Conservation (phyloP, 2,113 vertebrate species). For the Phalacrocorax pelagicus region DNA sequence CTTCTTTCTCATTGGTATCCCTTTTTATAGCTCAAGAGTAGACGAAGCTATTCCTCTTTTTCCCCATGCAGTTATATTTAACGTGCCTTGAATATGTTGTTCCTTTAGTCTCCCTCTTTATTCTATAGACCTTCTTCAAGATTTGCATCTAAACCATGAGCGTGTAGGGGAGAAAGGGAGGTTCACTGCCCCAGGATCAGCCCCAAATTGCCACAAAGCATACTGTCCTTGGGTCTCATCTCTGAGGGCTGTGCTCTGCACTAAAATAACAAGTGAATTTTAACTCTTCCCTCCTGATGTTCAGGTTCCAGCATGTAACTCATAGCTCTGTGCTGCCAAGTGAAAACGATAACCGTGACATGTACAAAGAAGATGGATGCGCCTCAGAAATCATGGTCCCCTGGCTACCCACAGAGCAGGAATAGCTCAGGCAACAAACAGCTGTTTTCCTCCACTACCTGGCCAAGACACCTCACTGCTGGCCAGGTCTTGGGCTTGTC, state of each 20-base stretch:
- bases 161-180: fast-evolving
- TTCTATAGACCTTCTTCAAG: background rate
- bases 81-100: background rate
- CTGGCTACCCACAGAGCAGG: background rate
- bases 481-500: background rate
- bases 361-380: background rate
- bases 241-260: background rate
- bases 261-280: background rate
- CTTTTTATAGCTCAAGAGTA: background rate
- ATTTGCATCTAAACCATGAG: background rate
- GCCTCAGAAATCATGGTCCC: background rate
- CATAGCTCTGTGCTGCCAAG: background rate
- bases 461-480: background rate
- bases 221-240: background rate
- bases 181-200: background rate
- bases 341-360: background rate
- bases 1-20: background rate
- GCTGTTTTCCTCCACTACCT: background rate
- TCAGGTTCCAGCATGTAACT: background rate
- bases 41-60: background rate
- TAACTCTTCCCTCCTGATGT: background rate
- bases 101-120: background rate
- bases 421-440: background rate
- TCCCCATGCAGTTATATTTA: background rate
- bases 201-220: background rate